These are phyloP conservation scores for Huso huso DNA, from an alignment of 2,797 vertebrate genomes.

Conservation along the genomic window DNA sequence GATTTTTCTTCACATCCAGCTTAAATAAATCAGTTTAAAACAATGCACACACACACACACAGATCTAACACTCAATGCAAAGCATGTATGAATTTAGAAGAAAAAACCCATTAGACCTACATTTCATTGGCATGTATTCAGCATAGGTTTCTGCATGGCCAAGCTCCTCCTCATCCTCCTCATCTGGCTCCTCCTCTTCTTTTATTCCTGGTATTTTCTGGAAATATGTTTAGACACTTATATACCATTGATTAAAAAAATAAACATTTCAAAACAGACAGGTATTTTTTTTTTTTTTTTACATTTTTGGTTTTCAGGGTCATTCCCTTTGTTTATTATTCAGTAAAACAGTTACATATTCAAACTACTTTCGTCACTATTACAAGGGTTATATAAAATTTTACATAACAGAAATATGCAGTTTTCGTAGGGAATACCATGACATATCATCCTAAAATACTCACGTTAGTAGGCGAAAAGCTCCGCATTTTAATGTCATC, in stretches of 20 bases:
- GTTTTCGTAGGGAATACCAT: too few species aligned
- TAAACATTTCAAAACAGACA: not conserved
- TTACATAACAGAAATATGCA: slow-evolving; percentile 12
- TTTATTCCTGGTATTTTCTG: slow-evolving; percentile 81
- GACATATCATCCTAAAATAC: slow-evolving; percentile 20
- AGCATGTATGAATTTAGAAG: not conserved
- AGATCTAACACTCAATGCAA: slow-evolving; percentile 4
- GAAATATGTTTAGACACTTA: slow-evolving; percentile 12
- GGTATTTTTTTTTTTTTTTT: too few species aligned
- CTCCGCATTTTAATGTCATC: slow-evolving; percentile 82
- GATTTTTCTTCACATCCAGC: slow-evolving; percentile 11
- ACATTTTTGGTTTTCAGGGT: not conserved
- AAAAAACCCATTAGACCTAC: slow-evolving; percentile 49
- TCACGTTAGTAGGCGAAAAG: slow-evolving; percentile 85
- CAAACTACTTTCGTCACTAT: not conserved
- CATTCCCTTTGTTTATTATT: not conserved
- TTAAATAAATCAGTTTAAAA: slow-evolving; percentile 13
- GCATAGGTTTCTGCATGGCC: slow-evolving; percentile 97
- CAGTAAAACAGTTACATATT: slow-evolving; percentile 3
- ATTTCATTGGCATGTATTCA: slow-evolving; percentile 97
- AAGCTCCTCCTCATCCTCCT: slow-evolving; percentile 95
- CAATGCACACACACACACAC: not conserved
- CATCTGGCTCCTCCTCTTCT: slow-evolving; percentile 92
- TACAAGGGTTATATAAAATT: slow-evolving; percentile 10
- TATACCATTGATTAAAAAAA: not conserved